Percentiles rank a stretch among this genome's conserved stretches.
phyloP scores from a whole-genome alignment of 2,113 vertebrate genomes.

The Thamnaconus septentrionalis region DNA sequence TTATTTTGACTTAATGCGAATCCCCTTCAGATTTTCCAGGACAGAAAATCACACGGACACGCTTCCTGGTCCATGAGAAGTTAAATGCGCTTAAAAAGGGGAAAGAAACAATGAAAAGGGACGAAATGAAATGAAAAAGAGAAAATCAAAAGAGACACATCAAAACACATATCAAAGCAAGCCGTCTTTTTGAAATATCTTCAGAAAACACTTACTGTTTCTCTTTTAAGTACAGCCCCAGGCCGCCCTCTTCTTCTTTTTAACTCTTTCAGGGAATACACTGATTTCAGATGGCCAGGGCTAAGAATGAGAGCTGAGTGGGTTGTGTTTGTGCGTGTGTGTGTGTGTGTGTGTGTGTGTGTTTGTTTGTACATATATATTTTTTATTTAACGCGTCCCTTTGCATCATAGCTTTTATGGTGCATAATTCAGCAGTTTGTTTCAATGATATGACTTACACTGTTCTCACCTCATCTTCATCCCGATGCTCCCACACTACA shows the following conservation, averaged over 20 bases:
- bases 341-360: conserved; percentile 10
- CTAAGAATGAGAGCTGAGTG: conserved; percentile 29
- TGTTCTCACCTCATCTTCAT: neutral
- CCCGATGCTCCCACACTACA: neutral
- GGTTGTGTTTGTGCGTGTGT: conserved; percentile 21
- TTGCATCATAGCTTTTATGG: conserved; percentile 42
- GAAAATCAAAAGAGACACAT: conserved; percentile 9
- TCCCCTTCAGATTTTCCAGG: too few species aligned
- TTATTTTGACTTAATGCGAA: too few species aligned
- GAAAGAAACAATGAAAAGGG: conserved; percentile 1
- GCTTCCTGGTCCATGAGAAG: conserved; percentile 1
- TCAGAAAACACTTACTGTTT: conserved; percentile 49
- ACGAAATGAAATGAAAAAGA: conserved; percentile 27
- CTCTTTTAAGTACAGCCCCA: conserved; percentile 51
- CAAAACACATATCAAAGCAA: conserved; percentile 39
- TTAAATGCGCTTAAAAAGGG: conserved; percentile 2
- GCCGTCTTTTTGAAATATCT: conserved; percentile 47
- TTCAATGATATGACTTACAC: conserved; percentile 18
- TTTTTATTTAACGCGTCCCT: conserved; percentile 13
- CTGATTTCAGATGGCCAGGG: conserved; percentile 41
- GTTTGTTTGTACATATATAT: conserved; percentile 21
- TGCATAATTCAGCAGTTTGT: conserved; percentile 42
- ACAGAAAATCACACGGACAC: neutral
- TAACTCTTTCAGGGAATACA: conserved; percentile 42
- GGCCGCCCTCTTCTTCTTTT: conserved; percentile 18